Evolutionary conservation across 2,113 vertebrate genomes (phyloP).

Genomic region (Dolichotis patagonum): DNA sequence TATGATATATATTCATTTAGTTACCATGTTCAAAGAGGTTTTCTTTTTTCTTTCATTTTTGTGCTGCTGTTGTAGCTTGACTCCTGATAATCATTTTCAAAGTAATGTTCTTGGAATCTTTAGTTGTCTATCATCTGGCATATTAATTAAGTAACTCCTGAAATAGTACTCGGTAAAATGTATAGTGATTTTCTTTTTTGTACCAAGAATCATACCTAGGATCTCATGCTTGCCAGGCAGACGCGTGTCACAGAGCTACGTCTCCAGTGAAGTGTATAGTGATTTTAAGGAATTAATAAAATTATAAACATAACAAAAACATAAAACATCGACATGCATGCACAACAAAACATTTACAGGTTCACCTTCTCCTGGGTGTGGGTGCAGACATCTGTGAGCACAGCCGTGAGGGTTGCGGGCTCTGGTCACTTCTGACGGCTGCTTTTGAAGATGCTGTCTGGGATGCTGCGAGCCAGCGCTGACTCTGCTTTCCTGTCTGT

Average conservation of each 20-base stretch:
- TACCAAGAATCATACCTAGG: no score
- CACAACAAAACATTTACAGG: not conserved
- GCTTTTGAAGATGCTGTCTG: not conserved
- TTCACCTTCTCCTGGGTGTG: not conserved
- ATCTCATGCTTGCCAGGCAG: no score
- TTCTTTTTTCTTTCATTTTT: not conserved
- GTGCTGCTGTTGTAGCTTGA: not conserved
- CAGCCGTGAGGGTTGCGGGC: not conserved
- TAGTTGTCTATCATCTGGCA: not conserved
- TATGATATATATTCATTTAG: not conserved
- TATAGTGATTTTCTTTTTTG: not conserved
- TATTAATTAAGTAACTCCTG: not conserved
- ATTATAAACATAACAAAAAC: not conserved
- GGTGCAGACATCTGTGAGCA: not conserved
- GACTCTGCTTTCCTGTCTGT: constrained; percentile 4
- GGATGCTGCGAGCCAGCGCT: not conserved
- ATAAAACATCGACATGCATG: not conserved
- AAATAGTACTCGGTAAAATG: not conserved
- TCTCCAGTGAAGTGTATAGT: not conserved
- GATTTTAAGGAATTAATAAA: no score
- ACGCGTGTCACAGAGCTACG: no score
- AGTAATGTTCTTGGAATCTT: not conserved
- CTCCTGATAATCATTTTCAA: not conserved
- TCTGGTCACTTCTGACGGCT: not conserved
- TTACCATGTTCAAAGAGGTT: not conserved